Base-by-base conservation (phyloP, 2,888 invertebrate genomes). In the Adela reaumurella region DNA sequence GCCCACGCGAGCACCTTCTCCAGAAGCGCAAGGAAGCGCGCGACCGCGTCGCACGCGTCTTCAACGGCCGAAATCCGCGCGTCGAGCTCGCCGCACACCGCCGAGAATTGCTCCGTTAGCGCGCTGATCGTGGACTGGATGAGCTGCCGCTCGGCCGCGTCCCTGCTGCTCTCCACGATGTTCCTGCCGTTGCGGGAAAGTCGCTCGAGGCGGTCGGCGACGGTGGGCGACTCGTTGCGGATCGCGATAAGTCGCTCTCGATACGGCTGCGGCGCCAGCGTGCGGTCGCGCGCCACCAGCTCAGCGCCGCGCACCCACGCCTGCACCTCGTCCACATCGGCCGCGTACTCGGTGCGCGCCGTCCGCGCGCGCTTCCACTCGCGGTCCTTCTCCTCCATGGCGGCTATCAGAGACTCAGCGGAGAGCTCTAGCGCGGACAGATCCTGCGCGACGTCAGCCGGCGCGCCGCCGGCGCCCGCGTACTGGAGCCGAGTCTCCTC, bases 31-130 rank as follows among this genome's bases (percentile, higher is more conserved):
- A 92, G 83, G 83, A 95, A 95, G 51, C 91, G 82, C 55, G 92
- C 88, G 84, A 93, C 94, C 19, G 94, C 91, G 62, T 94, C 94
- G 59, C 94, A 81, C 52, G 90, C 90, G 62, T 94, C 93, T 48
- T 90, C 90, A 35, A 94, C 88, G 63, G 89, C 87, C 58, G 88
- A 88, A 62, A 88, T 90, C 65, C 90, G 88, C 59, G 92, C 89
- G 52, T 94, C 93, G 57, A 94, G 74, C 84, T 89, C 89, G 50
- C 84, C 82, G 59, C 85, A 86, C 1, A 94, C 85, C 57, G 91
- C 89, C 29, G 84, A 81, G 63, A 94, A 78, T 68, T 93, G 92
- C 19, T 92, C 91, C 18, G 86, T 84, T 52, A 94, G 73, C 52
- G 86, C 87, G 50, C 86, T 82, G 51, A 93, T 84, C 1, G 92